Conservation (phyloP, 2,797 vertebrate genomes). For the Mormyrus hasselquistii region DNA sequence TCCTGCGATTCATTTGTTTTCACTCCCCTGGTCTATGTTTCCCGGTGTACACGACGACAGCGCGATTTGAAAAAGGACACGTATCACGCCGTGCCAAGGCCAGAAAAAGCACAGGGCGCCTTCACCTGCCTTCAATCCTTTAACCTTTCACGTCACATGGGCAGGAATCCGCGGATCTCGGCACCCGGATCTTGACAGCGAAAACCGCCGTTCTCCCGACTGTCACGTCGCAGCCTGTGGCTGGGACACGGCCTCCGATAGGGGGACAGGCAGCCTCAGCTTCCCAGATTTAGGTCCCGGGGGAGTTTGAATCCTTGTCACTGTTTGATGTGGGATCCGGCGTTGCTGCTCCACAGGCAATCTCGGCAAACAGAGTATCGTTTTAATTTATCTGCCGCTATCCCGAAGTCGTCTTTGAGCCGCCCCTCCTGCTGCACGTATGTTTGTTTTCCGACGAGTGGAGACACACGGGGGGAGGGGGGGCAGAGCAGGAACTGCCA, state of each 20-base stretch:
- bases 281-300: slow-evolving; percentile 2
- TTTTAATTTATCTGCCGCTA: slow-evolving; percentile 11
- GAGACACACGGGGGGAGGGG: neutral
- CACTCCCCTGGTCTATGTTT: neutral
- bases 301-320: slow-evolving; percentile 16
- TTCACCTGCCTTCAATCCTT: neutral
- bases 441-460: neutral
- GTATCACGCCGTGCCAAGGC: neutral
- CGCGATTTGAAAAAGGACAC: slow-evolving; percentile 1
- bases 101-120: slow-evolving; percentile 1
- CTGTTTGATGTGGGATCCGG: slow-evolving; percentile 1
- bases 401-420: neutral
- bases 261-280: slow-evolving; percentile 4
- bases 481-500: neutral
- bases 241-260: slow-evolving; percentile 4
- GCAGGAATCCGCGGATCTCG: neutral
- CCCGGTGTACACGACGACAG: neutral
- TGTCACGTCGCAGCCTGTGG: slow-evolving; percentile 12
- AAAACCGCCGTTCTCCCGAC: neutral
- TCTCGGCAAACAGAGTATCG: slow-evolving; percentile 8
- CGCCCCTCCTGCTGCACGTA: neutral
- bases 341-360: neutral
- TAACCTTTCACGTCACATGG: neutral
- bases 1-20: slow-evolving; percentile 1
- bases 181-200: slow-evolving; percentile 1